Base-by-base conservation (phyloP, 2,113 vertebrate species). In the Bungarus multicinctus region DNA sequence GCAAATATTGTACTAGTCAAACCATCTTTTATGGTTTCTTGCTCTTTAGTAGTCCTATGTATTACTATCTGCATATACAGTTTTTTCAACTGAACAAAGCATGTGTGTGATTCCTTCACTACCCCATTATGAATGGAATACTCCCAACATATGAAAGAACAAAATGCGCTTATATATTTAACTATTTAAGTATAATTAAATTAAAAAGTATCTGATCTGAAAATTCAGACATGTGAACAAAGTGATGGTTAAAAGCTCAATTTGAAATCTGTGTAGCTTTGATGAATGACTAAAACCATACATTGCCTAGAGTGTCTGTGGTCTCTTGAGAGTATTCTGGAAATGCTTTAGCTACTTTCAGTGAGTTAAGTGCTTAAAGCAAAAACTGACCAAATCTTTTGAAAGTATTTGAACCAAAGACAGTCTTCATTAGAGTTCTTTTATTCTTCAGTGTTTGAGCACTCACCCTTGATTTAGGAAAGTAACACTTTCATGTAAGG, bases 331-430 rank as follows among this genome's bases (percentile, higher is more conserved):
- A 90, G 55, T 89, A 22, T 16, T 39, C 0, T 89, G 43, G 93
- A 60, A 94, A 60, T 89, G 7, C 85, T 95, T 57, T 57, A 55
- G 88, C 45, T 85, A 10, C 0, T 93, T 58, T 0, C 4, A 22
- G 52, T 94, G 92, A 39, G 92, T 94, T 97, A 96, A 96, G 91
- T 50, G 5, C 89, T 52, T 94, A 94, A 95, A 95, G 95, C 55
- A 5, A 2, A 45, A 92, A 94, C 57, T 95, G 96, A 93, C 74
- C 50, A 94, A 88, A 60, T 89, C 27, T 93, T 88, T 92, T 69
- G 87, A 81, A 94, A 88, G 90, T 57, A 95, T 93, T 94, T 20
- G 2, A 91, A 89, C 18, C 91, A 94, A 93, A 94, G 94, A 94
- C 54, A 87, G 2, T 87, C 94, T 93, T 95, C 90, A 91, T 95